Conservation (phyloP, 53 echinoderm and acorn worm genomes). For the Temnopleurus reevesii region DNA sequence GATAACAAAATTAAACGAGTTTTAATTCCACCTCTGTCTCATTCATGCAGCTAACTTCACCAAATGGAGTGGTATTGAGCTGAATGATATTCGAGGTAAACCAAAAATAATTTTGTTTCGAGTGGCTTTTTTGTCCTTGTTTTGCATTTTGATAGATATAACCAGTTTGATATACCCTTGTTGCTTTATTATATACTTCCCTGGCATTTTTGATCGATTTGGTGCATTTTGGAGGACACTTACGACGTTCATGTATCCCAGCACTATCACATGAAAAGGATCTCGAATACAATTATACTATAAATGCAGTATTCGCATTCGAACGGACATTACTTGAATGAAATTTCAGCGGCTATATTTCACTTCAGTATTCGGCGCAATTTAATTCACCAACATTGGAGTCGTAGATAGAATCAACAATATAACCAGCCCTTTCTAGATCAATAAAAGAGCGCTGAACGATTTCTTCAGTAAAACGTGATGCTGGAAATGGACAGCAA, state of each 20-base stretch:
- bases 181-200: not conserved
- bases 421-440: not conserved
- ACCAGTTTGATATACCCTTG: not conserved
- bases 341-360: too few relatives aligned
- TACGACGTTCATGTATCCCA: not conserved
- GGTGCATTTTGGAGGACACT: conserved; percentile 21
- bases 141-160: conserved; percentile 35
- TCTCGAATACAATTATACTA: too few relatives aligned
- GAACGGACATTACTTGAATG: too few relatives aligned
- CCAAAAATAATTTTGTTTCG: not conserved
- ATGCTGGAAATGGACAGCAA: too few relatives aligned
- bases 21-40: conserved; percentile 25
- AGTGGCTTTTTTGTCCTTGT: conserved; percentile 20
- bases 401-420: conserved; percentile 24
- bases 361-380: too few relatives aligned
- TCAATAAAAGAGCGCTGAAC: not conserved
- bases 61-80: conserved; percentile 47
- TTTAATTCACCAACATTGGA: not conserved
- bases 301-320: too few relatives aligned
- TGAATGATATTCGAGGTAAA: conserved; percentile 56
- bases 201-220: not conserved
- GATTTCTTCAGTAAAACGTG: not conserved
- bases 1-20: not conserved
- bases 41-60: conserved; percentile 52
- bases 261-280: not conserved